phyloP scores from a whole-genome alignment of 2,888 invertebrate species.

The Aporophyla nigra region DNA sequence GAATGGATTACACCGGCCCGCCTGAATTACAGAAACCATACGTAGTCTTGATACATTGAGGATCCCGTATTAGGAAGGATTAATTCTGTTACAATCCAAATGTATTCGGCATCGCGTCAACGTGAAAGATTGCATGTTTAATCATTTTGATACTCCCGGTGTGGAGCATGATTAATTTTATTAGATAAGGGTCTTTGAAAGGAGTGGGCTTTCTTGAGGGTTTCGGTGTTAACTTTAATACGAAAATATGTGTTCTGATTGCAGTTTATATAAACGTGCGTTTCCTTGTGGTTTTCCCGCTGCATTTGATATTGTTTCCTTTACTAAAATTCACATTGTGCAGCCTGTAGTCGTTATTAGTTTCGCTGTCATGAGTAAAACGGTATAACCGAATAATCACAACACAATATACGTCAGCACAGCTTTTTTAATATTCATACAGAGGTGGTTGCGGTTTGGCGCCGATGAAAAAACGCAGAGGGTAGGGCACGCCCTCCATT shows the following conservation, averaged over 20 bases:
- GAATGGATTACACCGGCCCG: slow-evolving; percentile 87
- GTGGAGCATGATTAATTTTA: slow-evolving; percentile 48
- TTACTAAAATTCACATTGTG: not conserved
- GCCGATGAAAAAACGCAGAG: slow-evolving; percentile 79
- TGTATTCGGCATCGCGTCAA: slow-evolving; percentile 79
- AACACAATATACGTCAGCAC: slow-evolving; percentile 51
- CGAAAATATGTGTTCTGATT: not conserved
- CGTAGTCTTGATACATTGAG: slow-evolving; percentile 85
- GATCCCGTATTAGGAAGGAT: slow-evolving; percentile 86
- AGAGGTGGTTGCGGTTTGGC: slow-evolving; percentile 78
- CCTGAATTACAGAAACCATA: slow-evolving; percentile 91
- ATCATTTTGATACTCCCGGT: slow-evolving; percentile 52
- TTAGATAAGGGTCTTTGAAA: slow-evolving; percentile 7
- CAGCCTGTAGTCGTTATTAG: slow-evolving; percentile 8
- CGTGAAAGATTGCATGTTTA: slow-evolving; percentile 76
- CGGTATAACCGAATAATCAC: slow-evolving; percentile 48
- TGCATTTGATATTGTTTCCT: slow-evolving; percentile 1
- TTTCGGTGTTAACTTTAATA: slow-evolving; percentile 1
- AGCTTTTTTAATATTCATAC: slow-evolving; percentile 73
- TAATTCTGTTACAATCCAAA: slow-evolving; percentile 84
- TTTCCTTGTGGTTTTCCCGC: not conserved
- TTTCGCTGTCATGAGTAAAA: slow-evolving; percentile 25
- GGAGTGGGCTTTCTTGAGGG: slow-evolving; percentile 12
- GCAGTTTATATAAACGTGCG: not conserved
- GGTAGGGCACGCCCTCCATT: slow-evolving; percentile 84